phyloP scores from a whole-genome alignment of 2,113 vertebrate genomes.

The Cyprinodon brontotheroides region DNA sequence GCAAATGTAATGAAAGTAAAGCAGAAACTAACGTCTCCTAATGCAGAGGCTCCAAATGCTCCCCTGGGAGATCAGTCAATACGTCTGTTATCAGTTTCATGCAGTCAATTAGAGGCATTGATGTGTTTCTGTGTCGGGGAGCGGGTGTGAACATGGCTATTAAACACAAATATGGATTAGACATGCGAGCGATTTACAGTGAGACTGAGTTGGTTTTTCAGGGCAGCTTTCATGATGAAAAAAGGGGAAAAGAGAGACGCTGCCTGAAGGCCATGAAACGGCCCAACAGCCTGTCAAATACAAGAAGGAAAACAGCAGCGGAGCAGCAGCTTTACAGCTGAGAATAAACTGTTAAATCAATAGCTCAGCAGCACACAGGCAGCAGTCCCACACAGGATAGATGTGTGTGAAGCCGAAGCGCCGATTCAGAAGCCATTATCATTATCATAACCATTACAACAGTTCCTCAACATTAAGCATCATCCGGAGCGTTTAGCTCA shows the following conservation, averaged over 20 bases:
- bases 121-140: neutral
- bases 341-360: conserved; percentile 47
- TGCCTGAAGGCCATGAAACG: conserved; percentile 7
- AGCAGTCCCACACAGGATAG: neutral
- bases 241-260: neutral
- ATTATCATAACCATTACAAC: conserved; percentile 42
- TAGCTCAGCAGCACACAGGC: conserved; percentile 16
- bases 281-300: neutral
- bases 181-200: neutral
- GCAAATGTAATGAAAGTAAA: neutral
- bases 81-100: conserved; percentile 15
- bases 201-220: neutral
- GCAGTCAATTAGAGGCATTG: conserved; percentile 24
- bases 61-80: conserved; percentile 3
- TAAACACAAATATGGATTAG: conserved; percentile 3
- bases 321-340: conserved; percentile 31
- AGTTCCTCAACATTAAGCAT: conserved; percentile 51
- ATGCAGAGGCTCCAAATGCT: neutral
- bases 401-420: conserved; percentile 25
- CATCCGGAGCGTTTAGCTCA: conserved; percentile 37
- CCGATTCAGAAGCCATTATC: conserved; percentile 52
- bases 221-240: neutral
- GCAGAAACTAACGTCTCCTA: neutral
- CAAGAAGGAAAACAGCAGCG: neutral
- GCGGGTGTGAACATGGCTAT: neutral